These are phyloP conservation scores for Oplegnathus fasciatus DNA, from an alignment of 2,113 vertebrate species.

Conservation along the genomic window DNA sequence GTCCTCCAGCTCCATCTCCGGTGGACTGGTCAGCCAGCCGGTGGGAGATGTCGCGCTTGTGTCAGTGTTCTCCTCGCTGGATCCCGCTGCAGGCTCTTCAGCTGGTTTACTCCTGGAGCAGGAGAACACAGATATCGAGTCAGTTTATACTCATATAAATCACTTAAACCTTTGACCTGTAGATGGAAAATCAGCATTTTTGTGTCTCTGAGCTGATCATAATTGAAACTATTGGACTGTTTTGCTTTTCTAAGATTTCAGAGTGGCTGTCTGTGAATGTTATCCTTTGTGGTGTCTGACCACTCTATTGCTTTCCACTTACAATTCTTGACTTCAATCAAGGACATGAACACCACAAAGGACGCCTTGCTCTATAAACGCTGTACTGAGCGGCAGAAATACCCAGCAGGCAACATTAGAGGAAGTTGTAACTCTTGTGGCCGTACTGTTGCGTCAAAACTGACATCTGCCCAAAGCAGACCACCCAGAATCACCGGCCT, in stretches of 20 bases:
- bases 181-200: constrained; percentile 8
- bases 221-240: not conserved
- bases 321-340: constrained; percentile 52
- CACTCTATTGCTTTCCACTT: constrained; percentile 45
- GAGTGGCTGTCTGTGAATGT: constrained; percentile 37
- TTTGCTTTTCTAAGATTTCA: constrained; percentile 14
- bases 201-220: not conserved
- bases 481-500: constrained; percentile 68
- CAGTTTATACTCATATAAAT: constrained; percentile 13
- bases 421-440: constrained; percentile 59
- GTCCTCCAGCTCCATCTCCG: constrained; percentile 78
- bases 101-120: constrained; percentile 53
- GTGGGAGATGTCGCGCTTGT: constrained; percentile 28
- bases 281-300: constrained; percentile 66
- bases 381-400: constrained; percentile 60
- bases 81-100: constrained; percentile 27
- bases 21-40: constrained; percentile 48
- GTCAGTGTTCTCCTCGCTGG: constrained; percentile 40
- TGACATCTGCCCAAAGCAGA: constrained; percentile 61
- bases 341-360: constrained; percentile 44
- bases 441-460: constrained; percentile 42
- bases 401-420: constrained; percentile 55
- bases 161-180: constrained; percentile 12
- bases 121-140: not conserved
- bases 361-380: constrained; percentile 47